Evolutionary conservation across 2,888 invertebrate species (phyloP).

Genomic region (Elysia crispata): DNA sequence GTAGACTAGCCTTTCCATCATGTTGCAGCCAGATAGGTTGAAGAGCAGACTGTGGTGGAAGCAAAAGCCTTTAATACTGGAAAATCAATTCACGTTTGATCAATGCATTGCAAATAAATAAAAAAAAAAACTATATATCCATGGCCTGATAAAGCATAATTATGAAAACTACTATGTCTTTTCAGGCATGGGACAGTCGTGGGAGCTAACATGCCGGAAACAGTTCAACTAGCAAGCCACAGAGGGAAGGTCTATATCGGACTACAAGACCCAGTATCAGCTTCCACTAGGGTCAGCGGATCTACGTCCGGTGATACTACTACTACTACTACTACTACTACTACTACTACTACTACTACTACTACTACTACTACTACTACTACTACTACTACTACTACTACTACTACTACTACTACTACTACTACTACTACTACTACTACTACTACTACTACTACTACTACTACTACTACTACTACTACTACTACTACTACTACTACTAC

Average conservation of each 20-base stretch:
- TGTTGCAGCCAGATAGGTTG: no score
- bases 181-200: slow-evolving; percentile 6
- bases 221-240: slow-evolving; percentile 15
- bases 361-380: slow-evolving; percentile 4
- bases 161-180: no score
- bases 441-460: slow-evolving; percentile 9
- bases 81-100: no score
- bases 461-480: slow-evolving; percentile 4
- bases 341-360: slow-evolving; percentile 9
- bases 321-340: slow-evolving; percentile 9
- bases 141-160: no score
- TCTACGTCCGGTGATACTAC: no score
- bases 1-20: no score
- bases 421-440: slow-evolving; percentile 9
- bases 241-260: slow-evolving; percentile 26
- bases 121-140: no score
- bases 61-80: no score
- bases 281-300: neutral
- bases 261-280: neutral
- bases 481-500: slow-evolving; percentile 1
- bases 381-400: slow-evolving; percentile 9
- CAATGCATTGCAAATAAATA: no score
- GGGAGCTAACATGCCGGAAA: slow-evolving; percentile 31
- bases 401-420: slow-evolving; percentile 9
- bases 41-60: no score